These are phyloP conservation scores for Semicossyphus pulcher DNA, from an alignment of 2,113 vertebrate genomes.

Conservation along the genomic window DNA sequence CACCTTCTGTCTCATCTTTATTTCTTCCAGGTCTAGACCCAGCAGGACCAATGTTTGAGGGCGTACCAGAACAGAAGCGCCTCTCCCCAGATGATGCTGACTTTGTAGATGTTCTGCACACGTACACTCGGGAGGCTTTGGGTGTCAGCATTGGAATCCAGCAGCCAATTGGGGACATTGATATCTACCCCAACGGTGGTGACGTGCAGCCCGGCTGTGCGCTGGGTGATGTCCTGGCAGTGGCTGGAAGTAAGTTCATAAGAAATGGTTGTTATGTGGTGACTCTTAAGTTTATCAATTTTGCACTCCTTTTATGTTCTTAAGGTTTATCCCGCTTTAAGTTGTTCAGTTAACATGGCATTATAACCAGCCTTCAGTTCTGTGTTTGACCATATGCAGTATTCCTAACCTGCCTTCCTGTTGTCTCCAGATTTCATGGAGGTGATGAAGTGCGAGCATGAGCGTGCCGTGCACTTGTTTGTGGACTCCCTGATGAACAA, in stretches of 20 bases:
- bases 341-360: background rate
- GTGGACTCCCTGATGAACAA: constrained; percentile 95
- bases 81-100: constrained; percentile 94
- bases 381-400: background rate
- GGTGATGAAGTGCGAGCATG: constrained; percentile 93
- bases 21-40: constrained; percentile 90
- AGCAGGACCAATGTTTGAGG: constrained; percentile 97
- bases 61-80: constrained; percentile 84
- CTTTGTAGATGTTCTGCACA: constrained; percentile 97
- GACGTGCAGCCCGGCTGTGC: constrained; percentile 94
- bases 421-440: constrained; percentile 87
- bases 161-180: constrained; percentile 94
- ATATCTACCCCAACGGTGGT: constrained; percentile 96
- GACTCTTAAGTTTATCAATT: no score
- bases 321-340: background rate
- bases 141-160: constrained; percentile 97
- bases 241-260: constrained; percentile 89
- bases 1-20: background rate
- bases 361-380: background rate
- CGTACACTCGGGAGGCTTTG: constrained; percentile 90
- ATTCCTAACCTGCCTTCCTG: background rate
- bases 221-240: constrained; percentile 86
- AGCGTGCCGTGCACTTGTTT: constrained; percentile 93
- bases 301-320: background rate
- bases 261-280: background rate